Conservation (phyloP, 2,113 vertebrate species). For the Sinocyclocheilus anshuiensis region DNA sequence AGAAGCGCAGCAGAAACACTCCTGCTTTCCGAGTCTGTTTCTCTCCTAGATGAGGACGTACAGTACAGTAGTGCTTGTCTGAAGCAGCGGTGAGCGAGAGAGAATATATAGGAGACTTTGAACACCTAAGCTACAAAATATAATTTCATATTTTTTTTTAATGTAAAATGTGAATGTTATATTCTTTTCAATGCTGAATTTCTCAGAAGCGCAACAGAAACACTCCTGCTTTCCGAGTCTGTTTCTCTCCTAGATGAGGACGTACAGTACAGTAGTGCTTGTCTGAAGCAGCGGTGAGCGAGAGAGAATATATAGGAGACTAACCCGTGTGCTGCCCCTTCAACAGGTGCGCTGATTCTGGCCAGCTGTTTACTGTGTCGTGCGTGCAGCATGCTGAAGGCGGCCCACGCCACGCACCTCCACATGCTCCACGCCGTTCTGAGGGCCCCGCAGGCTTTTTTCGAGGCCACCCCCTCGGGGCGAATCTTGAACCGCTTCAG, state of each 20-base stretch:
- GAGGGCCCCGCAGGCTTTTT: constrained; percentile 78
- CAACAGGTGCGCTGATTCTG: constrained; percentile 78
- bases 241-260: too few relatives aligned
- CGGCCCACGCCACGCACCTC: constrained; percentile 72
- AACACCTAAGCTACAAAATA: too few relatives aligned
- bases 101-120: constrained; percentile 37
- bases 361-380: constrained; percentile 75
- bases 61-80: not conserved
- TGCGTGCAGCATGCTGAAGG: constrained; percentile 76
- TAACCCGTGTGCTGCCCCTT: constrained; percentile 64
- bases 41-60: too few relatives aligned
- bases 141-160: too few relatives aligned
- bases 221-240: too few relatives aligned
- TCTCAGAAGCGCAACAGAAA: too few relatives aligned
- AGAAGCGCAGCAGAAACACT: too few relatives aligned
- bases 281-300: not conserved
- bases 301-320: not conserved
- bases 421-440: constrained; percentile 76
- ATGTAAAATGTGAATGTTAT: too few relatives aligned
- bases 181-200: too few relatives aligned
- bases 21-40: too few relatives aligned
- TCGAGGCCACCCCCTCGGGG: constrained; percentile 78
- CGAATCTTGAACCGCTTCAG: constrained; percentile 81
- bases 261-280: not conserved
- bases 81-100: not conserved